Conservation (phyloP, 1,140 invertebrate species). For the Ctenoplectra terminalis region DNA sequence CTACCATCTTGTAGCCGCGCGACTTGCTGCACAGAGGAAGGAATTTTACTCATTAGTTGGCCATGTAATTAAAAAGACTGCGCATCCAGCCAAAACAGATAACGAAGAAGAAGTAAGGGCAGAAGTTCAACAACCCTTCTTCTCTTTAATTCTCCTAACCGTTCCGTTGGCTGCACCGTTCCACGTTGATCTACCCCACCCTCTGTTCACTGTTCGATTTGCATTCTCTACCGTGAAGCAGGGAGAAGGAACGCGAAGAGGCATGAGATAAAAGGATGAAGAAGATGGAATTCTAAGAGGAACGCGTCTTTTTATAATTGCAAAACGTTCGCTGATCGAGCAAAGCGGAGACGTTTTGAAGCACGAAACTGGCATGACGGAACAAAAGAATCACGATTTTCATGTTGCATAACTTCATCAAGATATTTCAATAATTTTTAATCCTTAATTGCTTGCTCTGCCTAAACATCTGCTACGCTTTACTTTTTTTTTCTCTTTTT, state of each 20-base stretch:
- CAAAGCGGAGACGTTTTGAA: constrained; percentile 65
- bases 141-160: constrained; percentile 73
- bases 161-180: constrained; percentile 59
- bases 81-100: constrained; percentile 77
- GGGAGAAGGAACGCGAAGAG: constrained; percentile 35
- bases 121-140: constrained; percentile 73
- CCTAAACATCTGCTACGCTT: too few relatives aligned
- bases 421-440: not conserved
- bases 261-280: constrained; percentile 40
- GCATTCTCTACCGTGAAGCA: constrained; percentile 54
- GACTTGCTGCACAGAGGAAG: constrained; percentile 65
- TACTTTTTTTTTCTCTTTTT: too few relatives aligned
- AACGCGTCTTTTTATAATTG: constrained; percentile 77
- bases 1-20: constrained; percentile 54
- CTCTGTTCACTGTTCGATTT: constrained; percentile 67
- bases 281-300: constrained; percentile 66
- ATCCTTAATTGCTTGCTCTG: not conserved
- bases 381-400: not conserved
- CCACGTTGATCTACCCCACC: constrained; percentile 58
- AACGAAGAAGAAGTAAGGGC: constrained; percentile 72
- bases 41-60: constrained; percentile 79
- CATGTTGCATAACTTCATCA: not conserved
- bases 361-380: constrained; percentile 61
- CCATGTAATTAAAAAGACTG: constrained; percentile 80
- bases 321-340: constrained; percentile 70